These are phyloP conservation scores for Myoxocephalus aenaeus DNA, from an alignment of 2,797 vertebrate species.

Conservation along the genomic window DNA sequence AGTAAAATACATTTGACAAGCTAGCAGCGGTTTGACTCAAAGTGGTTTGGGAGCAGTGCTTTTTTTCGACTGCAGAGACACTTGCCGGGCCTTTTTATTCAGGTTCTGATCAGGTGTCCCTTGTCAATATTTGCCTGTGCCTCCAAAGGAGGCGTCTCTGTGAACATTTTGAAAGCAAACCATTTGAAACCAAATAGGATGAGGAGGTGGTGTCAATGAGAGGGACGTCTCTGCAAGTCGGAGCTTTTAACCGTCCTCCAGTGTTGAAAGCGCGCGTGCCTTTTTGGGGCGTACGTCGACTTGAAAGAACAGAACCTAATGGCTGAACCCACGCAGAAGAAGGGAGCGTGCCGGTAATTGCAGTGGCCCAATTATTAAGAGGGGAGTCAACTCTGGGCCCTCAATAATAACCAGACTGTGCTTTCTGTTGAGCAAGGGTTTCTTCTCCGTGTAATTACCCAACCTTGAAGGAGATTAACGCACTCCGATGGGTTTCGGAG, in stretches of 20 bases:
- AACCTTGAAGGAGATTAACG: constrained; percentile 75
- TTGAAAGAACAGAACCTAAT: not conserved
- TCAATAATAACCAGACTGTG: constrained; percentile 52
- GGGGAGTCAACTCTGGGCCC: constrained; percentile 61
- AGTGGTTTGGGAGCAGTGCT: constrained; percentile 39
- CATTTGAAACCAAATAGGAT: constrained; percentile 38
- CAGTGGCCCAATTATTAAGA: constrained; percentile 64
- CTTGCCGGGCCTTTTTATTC: constrained; percentile 34
- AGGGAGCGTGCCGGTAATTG: constrained; percentile 56
- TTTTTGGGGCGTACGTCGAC: not conserved
- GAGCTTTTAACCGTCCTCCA: not conserved
- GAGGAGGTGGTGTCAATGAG: constrained; percentile 7
- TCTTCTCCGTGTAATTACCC: constrained; percentile 69
- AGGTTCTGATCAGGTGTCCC: constrained; percentile 41
- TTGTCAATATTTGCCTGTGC: constrained; percentile 10
- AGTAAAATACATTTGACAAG: constrained; percentile 41
- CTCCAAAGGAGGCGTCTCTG: constrained; percentile 2
- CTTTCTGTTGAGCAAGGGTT: constrained; percentile 56
- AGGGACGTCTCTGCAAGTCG: constrained; percentile 21
- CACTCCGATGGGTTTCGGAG: constrained; percentile 50
- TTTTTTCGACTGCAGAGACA: constrained; percentile 27
- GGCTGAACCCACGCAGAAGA: constrained; percentile 4
- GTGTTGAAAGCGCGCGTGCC: not conserved
- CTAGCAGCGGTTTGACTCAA: constrained; percentile 43
- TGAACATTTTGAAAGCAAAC: constrained; percentile 11